phyloP scores from a whole-genome alignment of 2,888 invertebrate species.

The Dicranocentrus wangi region DNA sequence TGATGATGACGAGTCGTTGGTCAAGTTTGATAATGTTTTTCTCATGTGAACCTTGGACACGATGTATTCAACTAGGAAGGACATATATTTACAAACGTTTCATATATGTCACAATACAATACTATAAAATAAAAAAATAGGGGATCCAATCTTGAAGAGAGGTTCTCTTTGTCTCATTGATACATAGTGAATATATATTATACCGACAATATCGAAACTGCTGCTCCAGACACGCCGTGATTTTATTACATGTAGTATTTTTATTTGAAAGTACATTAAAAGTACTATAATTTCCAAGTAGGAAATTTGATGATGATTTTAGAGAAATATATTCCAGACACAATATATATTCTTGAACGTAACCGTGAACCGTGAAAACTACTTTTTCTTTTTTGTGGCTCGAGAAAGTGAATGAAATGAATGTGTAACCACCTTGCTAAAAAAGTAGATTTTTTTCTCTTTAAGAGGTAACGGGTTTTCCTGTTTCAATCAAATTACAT shows the following conservation, averaged over 20 bases:
- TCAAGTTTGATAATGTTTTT: background rate
- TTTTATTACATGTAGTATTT: background rate
- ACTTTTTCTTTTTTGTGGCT: constrained; percentile 1
- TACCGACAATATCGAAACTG: background rate
- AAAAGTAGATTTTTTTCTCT: background rate
- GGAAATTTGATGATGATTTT: background rate
- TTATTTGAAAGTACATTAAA: background rate
- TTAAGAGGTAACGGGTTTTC: constrained; percentile 54
- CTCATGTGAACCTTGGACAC: background rate
- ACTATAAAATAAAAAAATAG: too few species aligned
- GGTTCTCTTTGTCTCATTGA: constrained; percentile 9
- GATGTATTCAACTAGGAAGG: too few species aligned
- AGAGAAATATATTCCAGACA: background rate
- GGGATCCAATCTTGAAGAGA: background rate
- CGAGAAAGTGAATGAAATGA: background rate
- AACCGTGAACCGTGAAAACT: background rate
- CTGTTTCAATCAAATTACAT: background rate
- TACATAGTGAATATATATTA: too few species aligned
- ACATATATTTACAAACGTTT: too few species aligned
- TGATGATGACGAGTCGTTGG: background rate
- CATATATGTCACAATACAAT: too few species aligned
- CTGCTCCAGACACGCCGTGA: background rate
- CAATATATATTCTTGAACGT: background rate
- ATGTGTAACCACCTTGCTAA: background rate
- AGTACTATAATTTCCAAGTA: background rate